Conservation (phyloP, 2,888 invertebrate genomes). For the Synergus gifuensis region DNA sequence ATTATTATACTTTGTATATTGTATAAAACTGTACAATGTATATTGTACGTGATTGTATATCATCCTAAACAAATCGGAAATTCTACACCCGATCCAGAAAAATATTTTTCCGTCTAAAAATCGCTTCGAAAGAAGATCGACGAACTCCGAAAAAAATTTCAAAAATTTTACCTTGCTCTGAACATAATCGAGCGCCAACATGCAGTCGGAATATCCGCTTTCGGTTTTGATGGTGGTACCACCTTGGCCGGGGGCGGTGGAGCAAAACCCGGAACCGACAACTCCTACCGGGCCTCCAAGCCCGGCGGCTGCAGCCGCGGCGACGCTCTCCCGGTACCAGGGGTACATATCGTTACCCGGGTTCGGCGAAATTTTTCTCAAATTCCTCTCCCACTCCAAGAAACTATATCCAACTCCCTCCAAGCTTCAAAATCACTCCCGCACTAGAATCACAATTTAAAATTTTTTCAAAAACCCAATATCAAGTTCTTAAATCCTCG, state of each 20-base stretch:
- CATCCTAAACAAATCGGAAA: too few relatives aligned
- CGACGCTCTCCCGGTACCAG: conserved; percentile 82
- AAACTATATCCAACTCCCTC: conserved; percentile 18
- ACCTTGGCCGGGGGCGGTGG: conserved; percentile 76
- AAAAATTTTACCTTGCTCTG: conserved; percentile 82
- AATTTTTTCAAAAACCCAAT: background rate
- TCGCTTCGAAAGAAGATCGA: background rate
- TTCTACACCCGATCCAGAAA: background rate
- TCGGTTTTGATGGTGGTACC: conserved; percentile 83
- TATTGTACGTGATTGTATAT: background rate
- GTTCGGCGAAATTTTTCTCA: conserved; percentile 60
- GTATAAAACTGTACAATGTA: too few relatives aligned
- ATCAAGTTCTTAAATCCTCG: background rate
- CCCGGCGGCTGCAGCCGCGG: conserved; percentile 79
- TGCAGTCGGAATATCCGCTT: conserved; percentile 85
- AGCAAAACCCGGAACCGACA: conserved; percentile 79
- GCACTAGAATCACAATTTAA: background rate
- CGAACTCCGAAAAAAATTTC: background rate
- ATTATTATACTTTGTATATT: too few relatives aligned
- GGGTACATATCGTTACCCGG: conserved; percentile 79
- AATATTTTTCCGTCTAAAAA: background rate
- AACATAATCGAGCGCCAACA: conserved; percentile 84
- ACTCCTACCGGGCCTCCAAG: conserved; percentile 77
- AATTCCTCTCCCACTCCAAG: conserved; percentile 45
- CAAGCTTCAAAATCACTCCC: conserved; percentile 43